phyloP scores from a whole-genome alignment of 2,113 vertebrate genomes.

The Steatornis caripensis region DNA sequence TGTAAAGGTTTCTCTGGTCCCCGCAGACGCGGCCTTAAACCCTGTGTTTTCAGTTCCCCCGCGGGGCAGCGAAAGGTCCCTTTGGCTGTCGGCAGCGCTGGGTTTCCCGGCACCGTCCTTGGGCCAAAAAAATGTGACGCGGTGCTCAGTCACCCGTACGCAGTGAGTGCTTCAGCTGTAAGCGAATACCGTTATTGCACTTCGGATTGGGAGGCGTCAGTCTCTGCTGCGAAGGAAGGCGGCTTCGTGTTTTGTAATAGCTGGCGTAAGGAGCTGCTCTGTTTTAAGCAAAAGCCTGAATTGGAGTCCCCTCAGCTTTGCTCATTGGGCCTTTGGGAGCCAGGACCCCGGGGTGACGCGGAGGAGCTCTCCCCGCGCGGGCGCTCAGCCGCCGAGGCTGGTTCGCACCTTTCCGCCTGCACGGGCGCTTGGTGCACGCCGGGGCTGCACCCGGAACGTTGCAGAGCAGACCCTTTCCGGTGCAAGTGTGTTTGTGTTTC shows the following conservation, averaged over 20 bases:
- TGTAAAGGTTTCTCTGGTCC: neutral
- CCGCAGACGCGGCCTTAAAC: neutral
- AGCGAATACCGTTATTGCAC: neutral
- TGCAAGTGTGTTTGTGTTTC: neutral
- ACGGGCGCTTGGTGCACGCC: rapidly evolving
- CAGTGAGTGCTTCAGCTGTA: rapidly evolving
- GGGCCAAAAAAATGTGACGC: rapidly evolving
- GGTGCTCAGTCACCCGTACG: rapidly evolving
- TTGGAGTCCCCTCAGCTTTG: neutral
- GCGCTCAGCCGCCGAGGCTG: neutral
- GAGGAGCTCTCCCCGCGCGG: no score
- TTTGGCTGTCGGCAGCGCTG: neutral
- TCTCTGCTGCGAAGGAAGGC: no score
- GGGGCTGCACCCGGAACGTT: rapidly evolving
- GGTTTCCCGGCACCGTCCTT: neutral
- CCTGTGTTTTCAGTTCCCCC: neutral
- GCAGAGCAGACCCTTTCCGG: neutral
- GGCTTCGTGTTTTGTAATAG: rapidly evolving
- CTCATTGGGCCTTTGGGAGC: neutral
- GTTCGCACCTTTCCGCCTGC: neutral
- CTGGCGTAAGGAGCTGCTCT: neutral
- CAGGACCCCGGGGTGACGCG: no score
- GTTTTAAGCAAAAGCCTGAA: neutral
- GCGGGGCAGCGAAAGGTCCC: neutral
- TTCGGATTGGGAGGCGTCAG: neutral